These are phyloP conservation scores for Genyomyrus donnyi DNA, from an alignment of 2,113 vertebrate species.

Conservation along the genomic window DNA sequence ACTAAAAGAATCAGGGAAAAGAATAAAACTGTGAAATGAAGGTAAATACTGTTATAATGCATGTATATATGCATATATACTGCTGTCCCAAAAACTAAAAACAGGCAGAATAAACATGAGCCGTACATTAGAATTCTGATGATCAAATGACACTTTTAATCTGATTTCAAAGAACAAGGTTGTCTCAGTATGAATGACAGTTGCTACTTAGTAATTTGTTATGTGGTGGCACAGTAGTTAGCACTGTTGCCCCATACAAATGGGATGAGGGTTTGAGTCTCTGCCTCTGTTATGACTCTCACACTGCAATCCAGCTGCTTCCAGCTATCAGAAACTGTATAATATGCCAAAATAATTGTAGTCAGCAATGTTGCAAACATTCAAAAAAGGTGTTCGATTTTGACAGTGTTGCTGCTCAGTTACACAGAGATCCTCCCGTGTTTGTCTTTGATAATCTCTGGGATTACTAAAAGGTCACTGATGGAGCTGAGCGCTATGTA, in stretches of 20 bases:
- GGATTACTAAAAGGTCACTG: not conserved
- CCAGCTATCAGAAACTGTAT: not conserved
- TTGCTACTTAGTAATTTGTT: not conserved
- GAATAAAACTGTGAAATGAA: not conserved
- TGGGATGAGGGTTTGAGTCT: not conserved
- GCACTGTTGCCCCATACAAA: not conserved
- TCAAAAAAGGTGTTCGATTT: not conserved
- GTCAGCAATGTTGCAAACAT: not conserved
- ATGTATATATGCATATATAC: not conserved
- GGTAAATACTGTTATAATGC: not conserved
- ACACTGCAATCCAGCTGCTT: not conserved
- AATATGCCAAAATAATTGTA: not conserved
- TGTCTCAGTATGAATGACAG: not conserved
- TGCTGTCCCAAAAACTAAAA: not conserved
- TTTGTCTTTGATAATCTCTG: not conserved
- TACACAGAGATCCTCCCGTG: not conserved
- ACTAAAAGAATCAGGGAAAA: slow-evolving; percentile 48
- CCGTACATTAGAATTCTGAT: not conserved
- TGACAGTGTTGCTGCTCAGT: not conserved
- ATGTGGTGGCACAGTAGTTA: not conserved
- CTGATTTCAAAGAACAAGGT: not conserved
- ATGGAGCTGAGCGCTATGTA: not conserved
- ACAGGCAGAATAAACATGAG: not conserved
- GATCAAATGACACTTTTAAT: not conserved
- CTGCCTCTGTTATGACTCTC: not conserved